Percentiles rank a stretch among this genome's conserved stretches.
phyloP scores from a whole-genome alignment of 2,113 vertebrate species.

The Oryzias celebensis region DNA sequence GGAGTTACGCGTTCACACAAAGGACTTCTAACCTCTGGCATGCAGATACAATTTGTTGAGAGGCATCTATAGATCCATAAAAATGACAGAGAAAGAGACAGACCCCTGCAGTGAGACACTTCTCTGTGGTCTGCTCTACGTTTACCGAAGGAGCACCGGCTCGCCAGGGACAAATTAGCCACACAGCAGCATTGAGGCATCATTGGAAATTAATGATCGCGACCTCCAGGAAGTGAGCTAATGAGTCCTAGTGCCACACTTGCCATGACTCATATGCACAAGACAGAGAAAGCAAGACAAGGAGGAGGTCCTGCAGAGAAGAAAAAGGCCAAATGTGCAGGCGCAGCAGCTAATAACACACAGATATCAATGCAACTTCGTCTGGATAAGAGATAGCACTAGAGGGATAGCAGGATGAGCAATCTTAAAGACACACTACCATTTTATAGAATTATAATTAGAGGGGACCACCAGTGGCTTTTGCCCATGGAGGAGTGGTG shows the following conservation, averaged over 20 bases:
- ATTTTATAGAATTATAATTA: slow-evolving; percentile 64
- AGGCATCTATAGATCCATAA: slow-evolving; percentile 52
- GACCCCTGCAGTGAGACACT: slow-evolving; percentile 31
- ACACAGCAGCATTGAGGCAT: slow-evolving; percentile 69
- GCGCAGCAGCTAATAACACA: slow-evolving; percentile 45
- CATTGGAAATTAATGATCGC: slow-evolving; percentile 79
- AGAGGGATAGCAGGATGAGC: slow-evolving; percentile 17
- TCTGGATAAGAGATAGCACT: slow-evolving; percentile 57
- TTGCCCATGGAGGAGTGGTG: slow-evolving; percentile 57
- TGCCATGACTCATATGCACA: neutral
- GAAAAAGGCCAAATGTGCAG: slow-evolving; percentile 34
- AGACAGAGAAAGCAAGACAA: slow-evolving; percentile 11
- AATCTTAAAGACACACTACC: slow-evolving; percentile 32
- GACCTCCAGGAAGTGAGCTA: slow-evolving; percentile 77
- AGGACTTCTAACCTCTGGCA: slow-evolving; percentile 38
- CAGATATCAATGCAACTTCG: slow-evolving; percentile 42
- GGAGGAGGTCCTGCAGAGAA: slow-evolving; percentile 23
- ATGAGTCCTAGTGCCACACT: slow-evolving; percentile 61
- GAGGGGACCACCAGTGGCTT: slow-evolving; percentile 67
- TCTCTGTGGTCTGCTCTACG: slow-evolving; percentile 34
- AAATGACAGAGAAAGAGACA: slow-evolving; percentile 20
- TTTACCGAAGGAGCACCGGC: slow-evolving; percentile 50
- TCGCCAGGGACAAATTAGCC: slow-evolving; percentile 72
- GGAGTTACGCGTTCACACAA: slow-evolving; percentile 24
- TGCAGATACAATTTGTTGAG: slow-evolving; percentile 27